These are phyloP conservation scores for Holothuria scabra DNA, from an alignment of 53 echinoderm and acorn worm species.

Conservation along the genomic window DNA sequence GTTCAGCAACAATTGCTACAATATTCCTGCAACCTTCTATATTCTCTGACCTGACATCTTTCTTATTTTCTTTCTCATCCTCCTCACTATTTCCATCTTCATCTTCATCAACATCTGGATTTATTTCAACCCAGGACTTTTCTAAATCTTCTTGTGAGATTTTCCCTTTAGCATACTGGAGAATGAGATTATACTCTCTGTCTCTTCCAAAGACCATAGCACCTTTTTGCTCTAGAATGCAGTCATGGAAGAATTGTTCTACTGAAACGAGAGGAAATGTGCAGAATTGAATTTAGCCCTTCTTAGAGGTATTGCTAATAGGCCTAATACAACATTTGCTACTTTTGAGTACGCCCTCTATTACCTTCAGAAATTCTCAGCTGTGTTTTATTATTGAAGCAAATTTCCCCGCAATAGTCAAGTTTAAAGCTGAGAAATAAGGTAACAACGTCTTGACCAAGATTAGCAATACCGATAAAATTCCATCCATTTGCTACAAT, in stretches of 20 bases:
- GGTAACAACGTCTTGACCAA: too few relatives aligned
- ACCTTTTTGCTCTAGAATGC: slow-evolving; percentile 85
- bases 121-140: slow-evolving; percentile 22
- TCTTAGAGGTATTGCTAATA: too few relatives aligned
- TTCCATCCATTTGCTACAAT: too few relatives aligned
- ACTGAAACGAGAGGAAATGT: neutral
- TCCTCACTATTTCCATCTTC: too few relatives aligned
- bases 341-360: too few relatives aligned
- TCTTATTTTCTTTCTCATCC: slow-evolving; percentile 16
- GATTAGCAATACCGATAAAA: too few relatives aligned
- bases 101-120: neutral
- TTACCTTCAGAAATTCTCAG: too few relatives aligned
- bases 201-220: slow-evolving; percentile 86
- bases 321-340: too few relatives aligned
- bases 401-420: too few relatives aligned
- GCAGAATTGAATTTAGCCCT: too few relatives aligned
- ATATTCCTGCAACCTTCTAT: neutral
- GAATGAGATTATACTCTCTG: slow-evolving; percentile 63
- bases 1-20: slow-evolving; percentile 78
- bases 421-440: too few relatives aligned
- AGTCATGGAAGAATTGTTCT: slow-evolving; percentile 17
- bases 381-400: too few relatives aligned
- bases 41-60: neutral
- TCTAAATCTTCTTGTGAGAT: neutral
- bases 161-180: slow-evolving; percentile 63